These are phyloP conservation scores for Probosciger aterrimus DNA, from an alignment of 2,113 vertebrate species.

Conservation along the genomic window DNA sequence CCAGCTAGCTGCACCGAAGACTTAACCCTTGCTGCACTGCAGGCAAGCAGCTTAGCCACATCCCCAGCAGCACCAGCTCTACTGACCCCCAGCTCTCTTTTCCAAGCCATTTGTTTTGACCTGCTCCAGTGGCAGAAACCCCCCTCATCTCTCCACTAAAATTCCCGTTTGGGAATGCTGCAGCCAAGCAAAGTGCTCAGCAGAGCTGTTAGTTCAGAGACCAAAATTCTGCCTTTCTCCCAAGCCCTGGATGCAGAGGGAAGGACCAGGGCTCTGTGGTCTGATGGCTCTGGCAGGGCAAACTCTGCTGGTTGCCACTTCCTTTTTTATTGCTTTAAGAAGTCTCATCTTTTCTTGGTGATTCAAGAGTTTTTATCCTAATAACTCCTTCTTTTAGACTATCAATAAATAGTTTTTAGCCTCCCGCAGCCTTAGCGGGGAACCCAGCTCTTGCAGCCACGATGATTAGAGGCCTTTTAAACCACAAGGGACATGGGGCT, in stretches of 20 bases:
- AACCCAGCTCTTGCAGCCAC: conserved; percentile 18
- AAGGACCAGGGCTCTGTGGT: neutral
- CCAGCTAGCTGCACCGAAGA: neutral
- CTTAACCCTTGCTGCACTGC: conserved; percentile 45
- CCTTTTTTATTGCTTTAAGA: neutral
- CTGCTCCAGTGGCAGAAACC: neutral
- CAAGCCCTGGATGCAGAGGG: rapidly evolving
- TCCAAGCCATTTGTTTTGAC: neutral
- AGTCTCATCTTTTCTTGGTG: neutral
- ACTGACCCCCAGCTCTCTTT: neutral
- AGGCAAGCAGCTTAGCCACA: neutral
- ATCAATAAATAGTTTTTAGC: conserved; percentile 42
- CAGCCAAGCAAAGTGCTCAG: neutral
- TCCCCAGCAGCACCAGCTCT: neutral
- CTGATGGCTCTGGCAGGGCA: neutral
- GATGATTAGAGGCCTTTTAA: conserved; percentile 51
- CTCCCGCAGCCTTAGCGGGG: conserved; percentile 46
- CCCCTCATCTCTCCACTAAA: neutral
- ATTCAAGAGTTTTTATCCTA: neutral
- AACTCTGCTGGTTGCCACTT: neutral
- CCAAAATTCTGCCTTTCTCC: neutral
- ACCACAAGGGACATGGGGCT: neutral
- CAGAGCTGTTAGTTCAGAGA: neutral
- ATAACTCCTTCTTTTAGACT: neutral
- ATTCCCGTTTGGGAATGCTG: neutral